Base-by-base conservation (phyloP, 2,888 invertebrate species). In the Abrostola triplasia region DNA sequence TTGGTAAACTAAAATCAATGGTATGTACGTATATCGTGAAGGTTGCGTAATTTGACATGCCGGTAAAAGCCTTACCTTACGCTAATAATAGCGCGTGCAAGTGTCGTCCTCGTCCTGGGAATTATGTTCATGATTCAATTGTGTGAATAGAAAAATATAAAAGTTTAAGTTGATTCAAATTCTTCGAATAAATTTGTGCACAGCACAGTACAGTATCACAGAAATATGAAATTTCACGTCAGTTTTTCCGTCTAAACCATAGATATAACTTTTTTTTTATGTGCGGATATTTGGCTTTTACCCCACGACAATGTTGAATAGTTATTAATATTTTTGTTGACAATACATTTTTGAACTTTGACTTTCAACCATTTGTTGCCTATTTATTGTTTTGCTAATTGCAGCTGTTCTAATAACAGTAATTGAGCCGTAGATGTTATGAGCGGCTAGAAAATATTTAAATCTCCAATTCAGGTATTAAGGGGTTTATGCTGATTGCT, bases 41-140 rank as follows among this genome's bases (percentile, higher is more conserved):
- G 56, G 83, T 94, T 93, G 93, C 93, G 91, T 93, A 93, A 93
- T 79, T 63, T 70, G 59, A 51, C 70, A 70, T 66, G 77, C 86
- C 88, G 86, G 87, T 73, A 70, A 9, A 37, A 44, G 61, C 63
- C 90, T 88, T 81, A 94, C 93, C 93, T 93, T 72, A 88, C 84
- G 80, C 84, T 90, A 65, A 82, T 73, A 77, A 92, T 76, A 59
- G 88, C 87, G 50, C 91, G 90, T 53, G 89, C 79, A 24, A 92
- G 57, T 24, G 88, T 82, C 50, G 80, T 82, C 65, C 90, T 89
- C 53, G 86, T 83, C 80, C 81, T 88, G 51, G 84, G 74, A 74
- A 92, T 78, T 70, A 89, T 86, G 80, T 85, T 93, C 94, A 94
- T 94, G 79, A 81, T 88, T 86, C 44, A 58, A 67, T 68, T 57